phyloP scores from a whole-genome alignment of 2,888 invertebrate species.

The Plebejus anna region DNA sequence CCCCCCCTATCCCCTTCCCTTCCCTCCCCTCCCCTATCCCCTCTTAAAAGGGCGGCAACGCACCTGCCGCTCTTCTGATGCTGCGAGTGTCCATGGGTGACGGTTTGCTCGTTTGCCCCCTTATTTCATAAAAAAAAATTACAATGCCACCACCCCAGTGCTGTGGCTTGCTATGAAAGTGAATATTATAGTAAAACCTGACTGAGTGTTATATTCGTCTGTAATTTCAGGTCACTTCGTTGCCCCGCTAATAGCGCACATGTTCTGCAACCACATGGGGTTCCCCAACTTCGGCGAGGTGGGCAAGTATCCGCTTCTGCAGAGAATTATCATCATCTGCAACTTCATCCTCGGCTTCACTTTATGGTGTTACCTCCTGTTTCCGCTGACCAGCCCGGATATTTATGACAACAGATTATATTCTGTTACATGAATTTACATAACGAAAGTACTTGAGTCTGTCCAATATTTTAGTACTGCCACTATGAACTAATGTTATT shows the following conservation, averaged over 20 bases:
- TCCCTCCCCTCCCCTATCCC: too few relatives aligned
- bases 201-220: not conserved
- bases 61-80: too few relatives aligned
- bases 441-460: conserved; percentile 6
- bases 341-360: conserved; percentile 88
- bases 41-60: too few relatives aligned
- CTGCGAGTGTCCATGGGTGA: too few relatives aligned
- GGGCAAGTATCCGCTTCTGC: conserved; percentile 56
- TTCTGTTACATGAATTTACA: conserved; percentile 62
- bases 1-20: too few relatives aligned
- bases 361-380: conserved; percentile 87
- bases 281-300: conserved; percentile 90
- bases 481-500: not conserved
- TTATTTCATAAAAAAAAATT: too few relatives aligned
- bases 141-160: too few relatives aligned
- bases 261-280: conserved; percentile 98
- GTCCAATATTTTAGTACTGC: conserved; percentile 18
- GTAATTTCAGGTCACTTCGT: conserved; percentile 87
- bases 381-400: conserved; percentile 86
- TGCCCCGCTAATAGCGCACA: conserved; percentile 93
- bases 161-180: too few relatives aligned
- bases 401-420: conserved; percentile 82
- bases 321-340: conserved; percentile 81
- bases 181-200: too few relatives aligned
- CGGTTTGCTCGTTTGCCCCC: too few relatives aligned